phyloP scores from a whole-genome alignment of 92 coral and sea anemone species.

The Palythoa grandis region DNA sequence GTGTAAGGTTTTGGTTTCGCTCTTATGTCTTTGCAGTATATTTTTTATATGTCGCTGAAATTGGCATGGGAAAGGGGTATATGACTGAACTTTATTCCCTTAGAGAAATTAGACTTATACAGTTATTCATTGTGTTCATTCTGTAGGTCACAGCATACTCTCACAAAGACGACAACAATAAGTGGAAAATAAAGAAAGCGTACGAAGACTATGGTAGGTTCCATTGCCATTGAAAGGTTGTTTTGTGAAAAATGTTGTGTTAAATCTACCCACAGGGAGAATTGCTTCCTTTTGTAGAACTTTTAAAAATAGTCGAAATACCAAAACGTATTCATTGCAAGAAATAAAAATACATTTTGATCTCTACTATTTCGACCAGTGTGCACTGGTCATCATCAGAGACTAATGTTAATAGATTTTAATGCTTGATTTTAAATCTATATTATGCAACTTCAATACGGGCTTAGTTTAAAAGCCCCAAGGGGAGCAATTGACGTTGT shows the following conservation, averaged over 20 bases:
- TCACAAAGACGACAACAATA: constrained; percentile 95
- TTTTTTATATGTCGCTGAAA: too few relatives aligned
- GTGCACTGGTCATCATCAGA: too few relatives aligned
- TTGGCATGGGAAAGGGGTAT: too few relatives aligned
- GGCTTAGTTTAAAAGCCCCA: too few relatives aligned
- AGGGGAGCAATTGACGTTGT: too few relatives aligned
- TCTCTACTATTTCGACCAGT: neutral
- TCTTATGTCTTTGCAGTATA: too few relatives aligned
- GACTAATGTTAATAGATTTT: too few relatives aligned
- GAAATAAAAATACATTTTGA: neutral
- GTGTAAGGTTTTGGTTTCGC: too few relatives aligned
- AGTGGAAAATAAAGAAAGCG: constrained; percentile 87
- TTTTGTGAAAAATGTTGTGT: neutral
- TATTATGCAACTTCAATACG: too few relatives aligned
- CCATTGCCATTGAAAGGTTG: neutral
- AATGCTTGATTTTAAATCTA: too few relatives aligned
- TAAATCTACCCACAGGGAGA: neutral
- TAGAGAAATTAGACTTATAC: too few relatives aligned
- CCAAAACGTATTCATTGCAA: neutral
- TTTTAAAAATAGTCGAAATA: neutral
- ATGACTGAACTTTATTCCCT: too few relatives aligned
- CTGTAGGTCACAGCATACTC: constrained; percentile 90
- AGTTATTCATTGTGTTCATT: neutral
- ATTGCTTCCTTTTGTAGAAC: neutral
- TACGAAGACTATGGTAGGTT: constrained; percentile 84